Conservation (phyloP, 2,888 invertebrate species). For the Trichogramma dendrolimi region DNA sequence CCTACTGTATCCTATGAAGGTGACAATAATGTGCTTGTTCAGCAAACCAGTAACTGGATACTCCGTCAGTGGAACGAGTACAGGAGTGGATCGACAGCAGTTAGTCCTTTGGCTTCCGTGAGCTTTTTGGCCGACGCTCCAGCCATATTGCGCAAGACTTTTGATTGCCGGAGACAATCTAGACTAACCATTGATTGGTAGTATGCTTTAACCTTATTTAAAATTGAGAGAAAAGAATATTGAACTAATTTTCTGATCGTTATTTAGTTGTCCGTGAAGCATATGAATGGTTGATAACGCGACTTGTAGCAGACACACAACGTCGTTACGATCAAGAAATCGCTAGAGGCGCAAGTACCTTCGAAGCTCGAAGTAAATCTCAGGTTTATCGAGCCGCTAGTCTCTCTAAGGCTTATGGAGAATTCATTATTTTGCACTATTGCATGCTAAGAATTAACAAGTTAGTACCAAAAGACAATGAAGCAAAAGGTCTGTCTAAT, state of each 20-base stretch:
- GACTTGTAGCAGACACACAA: constrained; percentile 69
- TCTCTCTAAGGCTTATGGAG: constrained; percentile 73
- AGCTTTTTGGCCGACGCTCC: constrained; percentile 61
- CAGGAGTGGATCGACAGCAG: constrained; percentile 51
- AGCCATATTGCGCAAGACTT: constrained; percentile 53
- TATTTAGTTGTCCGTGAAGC: constrained; percentile 63
- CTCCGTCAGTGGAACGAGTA: constrained; percentile 62
- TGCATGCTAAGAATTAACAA: constrained; percentile 53
- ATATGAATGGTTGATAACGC: constrained; percentile 82
- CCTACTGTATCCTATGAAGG: constrained; percentile 90
- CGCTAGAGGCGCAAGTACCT: constrained; percentile 61
- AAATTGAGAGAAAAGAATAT: constrained; percentile 2
- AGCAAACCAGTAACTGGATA: constrained; percentile 87
- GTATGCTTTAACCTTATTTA: constrained; percentile 28
- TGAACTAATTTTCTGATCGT: constrained; percentile 7
- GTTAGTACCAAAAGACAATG: constrained; percentile 44
- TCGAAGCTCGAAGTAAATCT: constrained; percentile 72
- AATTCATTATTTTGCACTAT: constrained; percentile 56
- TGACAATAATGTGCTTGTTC: constrained; percentile 87
- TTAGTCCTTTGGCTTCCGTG: constrained; percentile 69
- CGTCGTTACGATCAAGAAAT: constrained; percentile 59
- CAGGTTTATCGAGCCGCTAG: constrained; percentile 78
- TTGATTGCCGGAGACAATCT: constrained; percentile 35
- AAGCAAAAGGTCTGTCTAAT: constrained; percentile 48
- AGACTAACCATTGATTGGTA: constrained; percentile 45